These are phyloP conservation scores for Grapholita molesta DNA, from an alignment of 1,140 invertebrate genomes.

Conservation along the genomic window DNA sequence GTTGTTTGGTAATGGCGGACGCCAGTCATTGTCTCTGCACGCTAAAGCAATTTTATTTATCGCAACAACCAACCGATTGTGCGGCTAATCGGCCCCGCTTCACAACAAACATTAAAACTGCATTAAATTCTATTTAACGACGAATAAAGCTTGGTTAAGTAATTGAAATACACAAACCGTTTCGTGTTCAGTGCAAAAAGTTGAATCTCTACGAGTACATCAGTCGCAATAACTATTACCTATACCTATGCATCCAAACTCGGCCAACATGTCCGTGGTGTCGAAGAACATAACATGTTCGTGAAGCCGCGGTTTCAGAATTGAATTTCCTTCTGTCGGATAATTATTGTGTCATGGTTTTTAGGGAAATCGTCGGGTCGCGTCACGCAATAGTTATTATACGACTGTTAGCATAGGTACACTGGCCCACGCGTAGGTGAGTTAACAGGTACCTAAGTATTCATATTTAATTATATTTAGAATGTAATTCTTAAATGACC, in stretches of 20 bases:
- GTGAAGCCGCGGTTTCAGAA: neutral
- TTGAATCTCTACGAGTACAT: constrained; percentile 17
- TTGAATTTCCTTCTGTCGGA: constrained; percentile 20
- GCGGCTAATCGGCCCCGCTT: constrained; percentile 47
- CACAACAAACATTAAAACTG: constrained; percentile 64
- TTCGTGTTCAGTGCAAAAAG: constrained; percentile 40
- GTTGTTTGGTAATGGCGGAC: constrained; percentile 30
- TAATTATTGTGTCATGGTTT: constrained; percentile 59
- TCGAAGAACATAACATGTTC: neutral
- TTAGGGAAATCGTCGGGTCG: constrained; percentile 49
- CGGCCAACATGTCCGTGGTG: neutral
- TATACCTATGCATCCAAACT: constrained; percentile 1
- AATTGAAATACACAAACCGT: constrained; percentile 46
- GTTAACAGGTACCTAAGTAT: neutral
- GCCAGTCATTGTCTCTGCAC: constrained; percentile 47
- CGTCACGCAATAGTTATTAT: constrained; percentile 55
- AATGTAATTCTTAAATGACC: constrained; percentile 1
- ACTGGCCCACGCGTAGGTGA: constrained; percentile 28
- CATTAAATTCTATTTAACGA: constrained; percentile 67
- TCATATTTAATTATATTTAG: constrained; percentile 12
- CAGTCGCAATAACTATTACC: constrained; percentile 5
- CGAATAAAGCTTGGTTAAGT: constrained; percentile 58
- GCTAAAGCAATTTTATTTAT: constrained; percentile 43
- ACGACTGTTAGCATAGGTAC: constrained; percentile 31
- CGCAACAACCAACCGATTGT: constrained; percentile 34